Conservation (phyloP, 1,140 invertebrate genomes). For the Orchesella cincta region DNA sequence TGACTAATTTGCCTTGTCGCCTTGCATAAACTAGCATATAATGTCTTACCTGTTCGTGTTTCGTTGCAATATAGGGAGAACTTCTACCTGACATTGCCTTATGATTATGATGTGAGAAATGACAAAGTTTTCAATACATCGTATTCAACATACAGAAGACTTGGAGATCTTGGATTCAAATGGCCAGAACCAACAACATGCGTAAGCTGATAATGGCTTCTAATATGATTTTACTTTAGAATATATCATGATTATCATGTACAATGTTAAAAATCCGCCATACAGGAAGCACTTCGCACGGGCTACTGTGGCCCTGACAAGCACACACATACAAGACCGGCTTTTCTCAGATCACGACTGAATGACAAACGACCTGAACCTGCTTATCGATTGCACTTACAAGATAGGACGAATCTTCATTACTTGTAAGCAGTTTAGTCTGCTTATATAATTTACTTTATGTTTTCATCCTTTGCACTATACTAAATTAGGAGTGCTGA, state of each 20-base stretch:
- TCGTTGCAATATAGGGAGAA: slow-evolving; percentile 40
- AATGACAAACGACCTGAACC: slow-evolving; percentile 42
- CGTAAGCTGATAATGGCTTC: slow-evolving; percentile 14
- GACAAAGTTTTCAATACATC: slow-evolving; percentile 38
- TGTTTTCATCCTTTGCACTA: background rate
- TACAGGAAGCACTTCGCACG: slow-evolving; percentile 45
- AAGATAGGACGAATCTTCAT: slow-evolving; percentile 42
- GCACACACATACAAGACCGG: background rate
- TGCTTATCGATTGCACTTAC: slow-evolving; percentile 43
- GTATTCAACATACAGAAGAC: slow-evolving; percentile 43
- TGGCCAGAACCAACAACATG: slow-evolving; percentile 42
- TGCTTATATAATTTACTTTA: slow-evolving; percentile 9
- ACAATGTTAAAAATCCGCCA: background rate
- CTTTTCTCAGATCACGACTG: slow-evolving; percentile 3
- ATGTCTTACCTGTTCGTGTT: background rate
- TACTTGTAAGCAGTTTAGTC: slow-evolving; percentile 33
- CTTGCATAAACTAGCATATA: background rate
- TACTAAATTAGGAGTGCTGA: slow-evolving; percentile 41
- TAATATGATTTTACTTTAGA: background rate
- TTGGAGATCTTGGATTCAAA: slow-evolving; percentile 36
- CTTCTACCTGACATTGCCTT: slow-evolving; percentile 42
- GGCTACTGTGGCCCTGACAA: slow-evolving; percentile 44
- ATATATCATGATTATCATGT: background rate
- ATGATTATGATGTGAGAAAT: slow-evolving; percentile 48
- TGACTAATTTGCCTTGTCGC: background rate